Evolutionary conservation across 1,140 invertebrate genomes (phyloP).

Genomic region (Pogonognathellus flavescens): DNA sequence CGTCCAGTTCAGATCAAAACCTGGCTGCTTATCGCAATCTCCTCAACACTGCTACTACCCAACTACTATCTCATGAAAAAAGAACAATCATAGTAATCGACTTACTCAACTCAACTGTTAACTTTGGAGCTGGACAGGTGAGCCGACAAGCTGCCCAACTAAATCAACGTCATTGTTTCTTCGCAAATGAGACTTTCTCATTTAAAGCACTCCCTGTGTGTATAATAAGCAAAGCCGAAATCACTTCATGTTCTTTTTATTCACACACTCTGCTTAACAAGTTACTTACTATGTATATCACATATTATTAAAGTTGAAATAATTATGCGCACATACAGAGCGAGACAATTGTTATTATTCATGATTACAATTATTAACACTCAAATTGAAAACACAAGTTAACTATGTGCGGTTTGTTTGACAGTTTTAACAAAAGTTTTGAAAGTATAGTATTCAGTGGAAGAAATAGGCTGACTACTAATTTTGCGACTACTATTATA

Average conservation of each 20-base stretch:
- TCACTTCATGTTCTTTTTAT: neutral
- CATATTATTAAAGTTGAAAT: too few species aligned
- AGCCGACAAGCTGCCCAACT: conserved; percentile 22
- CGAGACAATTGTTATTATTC: too few species aligned
- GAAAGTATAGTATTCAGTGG: too few species aligned
- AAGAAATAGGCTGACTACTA: too few species aligned
- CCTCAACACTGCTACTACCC: neutral
- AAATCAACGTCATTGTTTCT: conserved; percentile 25
- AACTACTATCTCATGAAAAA: conserved; percentile 17
- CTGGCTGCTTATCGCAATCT: neutral
- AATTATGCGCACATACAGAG: too few species aligned
- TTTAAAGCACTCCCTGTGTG: conserved; percentile 3
- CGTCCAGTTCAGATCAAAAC: conserved; percentile 27
- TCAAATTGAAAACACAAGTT: too few species aligned
- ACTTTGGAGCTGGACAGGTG: conserved; percentile 28
- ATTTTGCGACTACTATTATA: too few species aligned
- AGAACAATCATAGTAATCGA: conserved; percentile 27
- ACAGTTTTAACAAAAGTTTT: too few species aligned
- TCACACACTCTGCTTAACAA: neutral
- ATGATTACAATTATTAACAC: too few species aligned
- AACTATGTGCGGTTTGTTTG: too few species aligned
- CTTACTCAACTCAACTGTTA: conserved; percentile 18
- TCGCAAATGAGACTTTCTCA: neutral
- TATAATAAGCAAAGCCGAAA: neutral
- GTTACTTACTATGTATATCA: neutral